Base-by-base conservation (phyloP, 2,888 invertebrate genomes). In the Leucoma salicis region DNA sequence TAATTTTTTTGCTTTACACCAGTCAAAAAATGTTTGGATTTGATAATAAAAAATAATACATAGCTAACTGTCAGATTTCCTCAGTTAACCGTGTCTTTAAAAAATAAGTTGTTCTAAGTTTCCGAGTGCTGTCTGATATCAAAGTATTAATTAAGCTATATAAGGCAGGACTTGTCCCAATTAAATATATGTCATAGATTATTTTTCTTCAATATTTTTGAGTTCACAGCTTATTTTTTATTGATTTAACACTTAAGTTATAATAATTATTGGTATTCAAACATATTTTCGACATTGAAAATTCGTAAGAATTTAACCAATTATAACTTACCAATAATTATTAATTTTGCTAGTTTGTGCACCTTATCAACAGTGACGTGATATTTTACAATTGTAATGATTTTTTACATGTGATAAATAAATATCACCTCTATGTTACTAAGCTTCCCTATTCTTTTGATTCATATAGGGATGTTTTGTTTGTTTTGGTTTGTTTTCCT, bases 161-260 rank as follows among this genome's bases (percentile, higher is more conserved):
- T 46, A 45, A 42, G 51, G 48, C 53, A 54, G 53, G 35, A 50
- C 57, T 63, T 51, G 45, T 52, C 46, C 34, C 47, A 46, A 43
- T 37, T 42, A 48, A 66, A 63, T 62, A 63, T 71, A 66, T 31
- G 31, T 31, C 16, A 15, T 15, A 31, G 42, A 53, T 57, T n/a
- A n/a, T 55, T 58, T 53, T 38, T 57, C 59, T 57, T 41, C 59
- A 53, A 49, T 58, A 57, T 40, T 53, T 48, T 21, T 86, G 70
- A 75, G 71, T 82, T 82, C 76, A 85, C 84, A 82, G 87, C 87
- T 87, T 87, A 83, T 86, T 86, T 86, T 82, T 82, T 81, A 56
- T 55, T 57, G 55, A 62, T 66, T 63, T 65, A 80, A 79, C 78
- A 79, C 76, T 66, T 66, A 68, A 66, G 57, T 56, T 67, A 57